Conservation (phyloP, 1,140 invertebrate species). For the Eriosoma lanigerum region DNA sequence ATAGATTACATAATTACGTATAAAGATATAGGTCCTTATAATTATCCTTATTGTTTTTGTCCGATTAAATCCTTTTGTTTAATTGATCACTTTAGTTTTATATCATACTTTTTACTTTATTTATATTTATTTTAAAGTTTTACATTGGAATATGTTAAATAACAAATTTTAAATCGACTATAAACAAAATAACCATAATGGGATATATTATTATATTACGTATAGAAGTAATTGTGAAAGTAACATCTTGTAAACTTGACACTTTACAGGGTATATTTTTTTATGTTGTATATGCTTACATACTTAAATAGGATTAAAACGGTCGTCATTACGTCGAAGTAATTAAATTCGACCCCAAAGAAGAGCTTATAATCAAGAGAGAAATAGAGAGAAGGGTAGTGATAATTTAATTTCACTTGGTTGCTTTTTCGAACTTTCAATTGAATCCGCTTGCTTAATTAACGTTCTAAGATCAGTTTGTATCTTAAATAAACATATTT, state of each 20-base stretch:
- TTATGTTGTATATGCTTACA: neutral
- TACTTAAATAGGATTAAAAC: neutral
- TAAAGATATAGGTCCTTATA: too few relatives aligned
- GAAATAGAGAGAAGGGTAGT: neutral
- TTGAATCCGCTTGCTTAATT: neutral
- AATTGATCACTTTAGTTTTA: too few relatives aligned
- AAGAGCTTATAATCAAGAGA: neutral
- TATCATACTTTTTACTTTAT: too few relatives aligned
- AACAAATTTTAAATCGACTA: too few relatives aligned
- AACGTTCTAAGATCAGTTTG: neutral
- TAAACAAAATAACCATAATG: too few relatives aligned
- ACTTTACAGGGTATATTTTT: neutral
- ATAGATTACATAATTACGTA: too few relatives aligned
- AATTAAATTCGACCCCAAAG: neutral
- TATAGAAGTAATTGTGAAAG: neutral
- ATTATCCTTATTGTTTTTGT: too few relatives aligned
- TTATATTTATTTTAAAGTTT: too few relatives aligned
- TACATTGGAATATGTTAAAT: too few relatives aligned
- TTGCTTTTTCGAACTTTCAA: neutral
- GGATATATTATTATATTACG: too few relatives aligned
- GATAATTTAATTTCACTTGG: conserved; percentile 22
- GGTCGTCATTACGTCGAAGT: neutral
- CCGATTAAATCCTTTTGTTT: too few relatives aligned
- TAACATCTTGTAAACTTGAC: neutral
- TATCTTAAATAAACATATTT: conserved; percentile 9